phyloP scores from a whole-genome alignment of 1,140 invertebrate genomes.

The Daktulosphaira vitifoliae region DNA sequence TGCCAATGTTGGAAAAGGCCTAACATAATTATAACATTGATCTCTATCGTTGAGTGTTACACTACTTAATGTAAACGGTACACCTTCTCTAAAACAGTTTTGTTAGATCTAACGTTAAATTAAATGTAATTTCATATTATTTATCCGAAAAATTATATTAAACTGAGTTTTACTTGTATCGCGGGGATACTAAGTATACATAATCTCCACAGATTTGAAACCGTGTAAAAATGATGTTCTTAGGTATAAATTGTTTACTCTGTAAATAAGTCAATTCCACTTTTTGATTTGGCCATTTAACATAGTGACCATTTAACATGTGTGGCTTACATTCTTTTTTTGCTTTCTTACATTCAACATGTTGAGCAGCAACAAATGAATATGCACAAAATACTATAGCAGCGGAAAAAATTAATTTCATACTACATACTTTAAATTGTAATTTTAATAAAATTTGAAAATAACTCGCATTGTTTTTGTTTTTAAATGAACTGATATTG shows the following conservation, averaged over 20 bases:
- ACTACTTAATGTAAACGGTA: slow-evolving; percentile 52
- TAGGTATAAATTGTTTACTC: slow-evolving; percentile 45
- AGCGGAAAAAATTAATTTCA: background rate
- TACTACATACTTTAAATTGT: no score
- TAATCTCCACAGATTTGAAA: slow-evolving; percentile 51
- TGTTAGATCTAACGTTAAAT: background rate
- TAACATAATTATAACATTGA: slow-evolving; percentile 44
- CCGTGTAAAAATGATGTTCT: slow-evolving; percentile 53
- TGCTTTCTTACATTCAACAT: no score
- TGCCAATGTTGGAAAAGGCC: slow-evolving; percentile 53
- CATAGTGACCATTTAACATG: slow-evolving; percentile 6
- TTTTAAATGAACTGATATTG: no score
- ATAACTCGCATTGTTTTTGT: background rate
- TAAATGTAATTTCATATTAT: no score
- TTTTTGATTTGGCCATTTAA: slow-evolving; percentile 4
- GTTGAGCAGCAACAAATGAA: no score
- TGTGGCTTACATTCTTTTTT: background rate
- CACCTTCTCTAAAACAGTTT: slow-evolving; percentile 42
- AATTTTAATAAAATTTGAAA: background rate
- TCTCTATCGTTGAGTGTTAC: slow-evolving; percentile 45
- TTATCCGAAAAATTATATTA: no score
- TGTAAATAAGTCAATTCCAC: background rate
- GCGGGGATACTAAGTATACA: slow-evolving; percentile 50
- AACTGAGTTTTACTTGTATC: slow-evolving; percentile 45
- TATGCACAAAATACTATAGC: no score